These are phyloP conservation scores for Acanthopagrus latus DNA, from an alignment of 2,797 vertebrate genomes.

Conservation along the genomic window DNA sequence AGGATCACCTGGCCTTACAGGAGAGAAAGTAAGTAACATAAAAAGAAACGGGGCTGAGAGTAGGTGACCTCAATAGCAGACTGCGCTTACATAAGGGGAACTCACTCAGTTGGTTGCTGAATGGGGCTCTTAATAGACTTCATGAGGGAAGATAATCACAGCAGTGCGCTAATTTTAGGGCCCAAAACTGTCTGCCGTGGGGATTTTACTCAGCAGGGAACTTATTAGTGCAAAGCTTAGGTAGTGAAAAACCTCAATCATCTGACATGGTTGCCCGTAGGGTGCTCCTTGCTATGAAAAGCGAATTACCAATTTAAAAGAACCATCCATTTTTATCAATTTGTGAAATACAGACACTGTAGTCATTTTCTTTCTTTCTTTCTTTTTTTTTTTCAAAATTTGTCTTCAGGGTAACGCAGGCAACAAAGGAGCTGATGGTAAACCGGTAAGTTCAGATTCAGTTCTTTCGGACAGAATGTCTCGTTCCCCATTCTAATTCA, in stretches of 20 bases:
- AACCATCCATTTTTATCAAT: slow-evolving; percentile 59
- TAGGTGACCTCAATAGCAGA: slow-evolving; percentile 61
- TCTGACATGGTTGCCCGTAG: slow-evolving; percentile 53
- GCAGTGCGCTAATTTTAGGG: slow-evolving; percentile 63
- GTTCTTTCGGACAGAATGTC: slow-evolving; percentile 21
- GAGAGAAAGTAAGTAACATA: slow-evolving; percentile 88
- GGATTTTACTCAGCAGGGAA: slow-evolving; percentile 63
- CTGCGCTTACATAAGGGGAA: slow-evolving; percentile 42
- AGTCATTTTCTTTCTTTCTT: slow-evolving; percentile 6
- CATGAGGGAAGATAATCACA: slow-evolving; percentile 65
- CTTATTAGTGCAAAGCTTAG: slow-evolving; percentile 67
- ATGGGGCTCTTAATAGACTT: slow-evolving; percentile 62
- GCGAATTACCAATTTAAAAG: slow-evolving; percentile 65
- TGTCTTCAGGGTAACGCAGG: slow-evolving; percentile 81
- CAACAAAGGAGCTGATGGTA: slow-evolving; percentile 81
- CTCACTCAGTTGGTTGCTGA: slow-evolving; percentile 49
- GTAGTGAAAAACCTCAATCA: slow-evolving; percentile 55
- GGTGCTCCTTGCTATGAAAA: slow-evolving; percentile 56
- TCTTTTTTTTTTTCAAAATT: slow-evolving; percentile 6
- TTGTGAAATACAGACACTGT: slow-evolving; percentile 45
- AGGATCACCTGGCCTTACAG: slow-evolving; percentile 86
- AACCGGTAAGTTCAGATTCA: slow-evolving; percentile 75
- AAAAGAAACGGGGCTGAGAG: slow-evolving; percentile 38
- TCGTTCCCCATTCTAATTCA: slow-evolving; percentile 13
- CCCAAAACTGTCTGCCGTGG: slow-evolving; percentile 54